Percentiles rank a stretch among this genome's conserved stretches.
Evolutionary conservation across 2,113 vertebrate genomes (phyloP).

Genomic region (Hyperopisus bebe): DNA sequence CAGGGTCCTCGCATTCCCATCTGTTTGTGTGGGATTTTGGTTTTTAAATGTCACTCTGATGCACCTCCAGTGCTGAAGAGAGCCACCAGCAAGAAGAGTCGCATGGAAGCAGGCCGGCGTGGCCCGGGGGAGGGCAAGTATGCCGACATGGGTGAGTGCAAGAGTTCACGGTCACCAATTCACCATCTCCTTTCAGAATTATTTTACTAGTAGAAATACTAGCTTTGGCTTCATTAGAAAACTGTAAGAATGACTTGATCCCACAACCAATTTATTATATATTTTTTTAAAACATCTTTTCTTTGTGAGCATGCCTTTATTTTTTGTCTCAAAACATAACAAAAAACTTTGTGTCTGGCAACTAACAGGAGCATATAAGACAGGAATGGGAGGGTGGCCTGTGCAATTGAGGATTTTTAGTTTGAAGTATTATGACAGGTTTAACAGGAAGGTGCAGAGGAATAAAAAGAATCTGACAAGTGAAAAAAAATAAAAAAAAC

Average conservation of each 20-base stretch:
- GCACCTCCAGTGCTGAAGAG: conserved; percentile 77
- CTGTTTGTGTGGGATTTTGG: not conserved
- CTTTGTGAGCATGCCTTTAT: not conserved
- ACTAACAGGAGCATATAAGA: not conserved
- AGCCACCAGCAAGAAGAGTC: conserved; percentile 90
- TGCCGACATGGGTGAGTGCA: conserved; percentile 77
- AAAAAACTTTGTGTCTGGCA: not conserved
- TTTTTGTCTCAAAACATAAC: too few relatives aligned
- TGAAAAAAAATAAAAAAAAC: not conserved
- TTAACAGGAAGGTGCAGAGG: not conserved
- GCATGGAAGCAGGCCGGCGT: conserved; percentile 74
- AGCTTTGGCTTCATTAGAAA: not conserved
- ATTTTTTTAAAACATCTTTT: not conserved
- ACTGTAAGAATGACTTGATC: not conserved
- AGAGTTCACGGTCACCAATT: conserved; percentile 17
- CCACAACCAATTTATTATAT: not conserved
- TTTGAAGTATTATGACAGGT: not conserved
- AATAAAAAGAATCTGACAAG: not conserved
- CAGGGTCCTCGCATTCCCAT: not conserved
- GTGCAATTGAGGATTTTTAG: not conserved
- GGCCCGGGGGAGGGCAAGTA: conserved; percentile 85
- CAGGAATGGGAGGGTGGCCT: not conserved
- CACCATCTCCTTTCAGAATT: not conserved
- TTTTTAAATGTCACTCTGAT: not conserved
- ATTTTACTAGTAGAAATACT: not conserved